These are phyloP conservation scores for Trisateles emortualis DNA, from an alignment of 2,888 invertebrate genomes.

Conservation along the genomic window DNA sequence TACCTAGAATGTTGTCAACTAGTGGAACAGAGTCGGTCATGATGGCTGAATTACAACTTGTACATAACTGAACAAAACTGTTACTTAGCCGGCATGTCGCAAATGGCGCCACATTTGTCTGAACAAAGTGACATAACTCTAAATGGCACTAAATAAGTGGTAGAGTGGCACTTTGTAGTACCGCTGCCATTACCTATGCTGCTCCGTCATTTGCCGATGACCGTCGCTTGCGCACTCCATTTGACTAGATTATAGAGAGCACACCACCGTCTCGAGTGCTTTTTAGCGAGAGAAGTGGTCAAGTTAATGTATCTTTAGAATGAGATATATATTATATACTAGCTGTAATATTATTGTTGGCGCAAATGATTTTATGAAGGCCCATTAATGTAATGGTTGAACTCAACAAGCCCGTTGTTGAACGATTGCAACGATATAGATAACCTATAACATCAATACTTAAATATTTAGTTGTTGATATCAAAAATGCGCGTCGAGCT, in stretches of 20 bases:
- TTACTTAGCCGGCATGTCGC: conserved; percentile 10
- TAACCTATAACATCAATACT: too few species aligned
- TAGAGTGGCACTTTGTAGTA: conserved; percentile 11
- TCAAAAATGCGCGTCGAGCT: too few species aligned
- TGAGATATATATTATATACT: background rate
- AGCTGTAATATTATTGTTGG: background rate
- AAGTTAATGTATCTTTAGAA: background rate
- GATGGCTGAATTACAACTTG: too few species aligned
- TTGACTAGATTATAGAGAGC: conserved; percentile 16
- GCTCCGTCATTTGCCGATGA: conserved; percentile 18
- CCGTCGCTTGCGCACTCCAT: conserved; percentile 11
- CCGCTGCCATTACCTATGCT: conserved; percentile 19
- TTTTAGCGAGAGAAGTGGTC: background rate
- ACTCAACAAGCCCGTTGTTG: too few species aligned
- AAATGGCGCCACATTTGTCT: conserved; percentile 32
- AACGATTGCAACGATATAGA: too few species aligned
- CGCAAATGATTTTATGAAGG: background rate
- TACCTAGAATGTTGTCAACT: too few species aligned
- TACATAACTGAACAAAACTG: conserved; percentile 9
- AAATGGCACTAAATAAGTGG: conserved; percentile 17
- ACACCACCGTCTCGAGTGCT: background rate
- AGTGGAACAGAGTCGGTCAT: too few species aligned
- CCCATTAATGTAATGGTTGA: too few species aligned
- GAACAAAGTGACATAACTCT: conserved; percentile 16
- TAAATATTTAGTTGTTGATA: too few species aligned